Base-by-base conservation (phyloP, 2,797 vertebrate species). In the Adelosebastes latens region DNA sequence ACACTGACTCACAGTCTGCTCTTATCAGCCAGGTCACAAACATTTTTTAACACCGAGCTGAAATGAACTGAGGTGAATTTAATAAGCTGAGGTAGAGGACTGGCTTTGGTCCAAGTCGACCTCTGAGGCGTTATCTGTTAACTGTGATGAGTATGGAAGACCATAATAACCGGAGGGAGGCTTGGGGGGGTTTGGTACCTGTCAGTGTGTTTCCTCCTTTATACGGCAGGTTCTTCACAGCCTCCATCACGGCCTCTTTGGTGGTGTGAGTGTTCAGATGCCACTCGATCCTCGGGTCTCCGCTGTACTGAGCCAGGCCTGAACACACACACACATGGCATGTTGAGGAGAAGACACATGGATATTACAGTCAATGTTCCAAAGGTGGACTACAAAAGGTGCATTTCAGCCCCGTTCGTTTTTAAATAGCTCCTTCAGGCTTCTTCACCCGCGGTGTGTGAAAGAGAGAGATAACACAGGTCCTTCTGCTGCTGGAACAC, bases 141-240 rank as follows among this genome's bases (percentile, higher is more conserved):
- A 0, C 69, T 25, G 46, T 72, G 77, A 79, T 25, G 79, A 59
- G 59, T 11, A 5, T 1, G 34, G 36, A 13, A 4, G 52, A 39
- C 56, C 29, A 22, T 29, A 61, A 74, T 32, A 56, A 60, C 27
- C 11, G 0, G 13, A 29, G 58, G 65, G n/a, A 34, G 27, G 63
- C 4, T 34, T 11, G 8, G 58, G 61, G 56, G 65, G 61, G 24
- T 27, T 20, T n/a, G 29, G 6, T 58, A 99, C 98, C 98, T 91
- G 98, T 99, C 65, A 99, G 93, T 0, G 98, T 99, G 90, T 99
- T 99, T 55, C 98, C 98, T 88, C 98, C 98, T 92, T 99, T 99
- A 22, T 99, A 99, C 0, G 98, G 98, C 0, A 99, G 95, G 71
- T 97, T 99, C 71, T 97, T 97, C 75, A 98, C 97, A 0, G 98